A percentile compares a stretch with the other conserved stretches of the same genome.
These are phyloP conservation scores for Patella caerulea DNA, from an alignment of 2,888 invertebrate genomes.

Conservation along the genomic window DNA sequence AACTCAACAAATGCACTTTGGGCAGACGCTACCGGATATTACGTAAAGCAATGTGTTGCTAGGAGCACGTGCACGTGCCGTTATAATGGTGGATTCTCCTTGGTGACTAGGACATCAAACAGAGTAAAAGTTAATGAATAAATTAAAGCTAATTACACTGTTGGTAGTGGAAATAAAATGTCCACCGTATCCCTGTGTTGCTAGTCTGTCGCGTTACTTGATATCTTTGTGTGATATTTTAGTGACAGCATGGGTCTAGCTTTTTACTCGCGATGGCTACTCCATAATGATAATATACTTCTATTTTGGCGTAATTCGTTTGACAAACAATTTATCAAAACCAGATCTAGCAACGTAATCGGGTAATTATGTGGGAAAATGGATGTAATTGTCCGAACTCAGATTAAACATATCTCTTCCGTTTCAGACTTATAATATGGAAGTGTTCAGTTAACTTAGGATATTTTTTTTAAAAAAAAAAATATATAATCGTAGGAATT, in stretches of 20 bases:
- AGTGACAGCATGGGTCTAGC: slow-evolving; percentile 1
- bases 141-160: slow-evolving; percentile 24
- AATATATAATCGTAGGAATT: no score
- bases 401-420: no score
- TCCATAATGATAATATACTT: background rate
- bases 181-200: slow-evolving; percentile 16
- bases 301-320: no score
- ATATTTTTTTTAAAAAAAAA: no score
- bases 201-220: slow-evolving; percentile 1
- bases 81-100: background rate
- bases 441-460: no score
- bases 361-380: no score
- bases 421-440: no score
- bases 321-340: no score
- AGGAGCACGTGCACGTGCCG: background rate
- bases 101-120: slow-evolving; percentile 21
- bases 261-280: background rate
- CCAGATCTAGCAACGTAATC: no score
- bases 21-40: background rate
- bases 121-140: slow-evolving; percentile 17
- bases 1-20: background rate
- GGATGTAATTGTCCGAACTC: no score
- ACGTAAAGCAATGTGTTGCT: slow-evolving; percentile 9
- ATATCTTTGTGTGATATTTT: background rate
- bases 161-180: slow-evolving; percentile 15